Evolutionary conservation across 2,888 invertebrate species (phyloP).

Genomic region (Camptogramma bilineatum): DNA sequence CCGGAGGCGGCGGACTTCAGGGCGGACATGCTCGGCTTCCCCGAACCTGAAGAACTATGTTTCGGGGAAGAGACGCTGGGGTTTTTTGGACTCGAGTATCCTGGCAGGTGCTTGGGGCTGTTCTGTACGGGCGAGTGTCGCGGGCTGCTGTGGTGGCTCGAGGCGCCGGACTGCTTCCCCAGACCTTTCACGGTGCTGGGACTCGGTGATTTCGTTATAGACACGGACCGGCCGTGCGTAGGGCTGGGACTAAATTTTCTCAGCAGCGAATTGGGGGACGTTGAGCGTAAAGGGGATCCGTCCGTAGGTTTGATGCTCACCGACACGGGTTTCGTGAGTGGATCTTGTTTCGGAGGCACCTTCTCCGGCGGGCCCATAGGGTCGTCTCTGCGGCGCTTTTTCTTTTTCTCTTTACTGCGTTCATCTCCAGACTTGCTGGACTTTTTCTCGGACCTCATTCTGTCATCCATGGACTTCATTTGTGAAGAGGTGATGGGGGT

Average conservation of each 20-base stretch:
- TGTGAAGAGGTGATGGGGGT: slow-evolving; percentile 90
- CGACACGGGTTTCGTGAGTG: slow-evolving; percentile 89
- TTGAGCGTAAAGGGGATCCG: slow-evolving; percentile 86
- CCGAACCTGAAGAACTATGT: slow-evolving; percentile 89
- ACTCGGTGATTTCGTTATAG: slow-evolving; percentile 87
- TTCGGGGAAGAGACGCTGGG: slow-evolving; percentile 93
- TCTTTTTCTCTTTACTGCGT: slow-evolving; percentile 88
- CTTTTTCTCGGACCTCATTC: slow-evolving; percentile 78
- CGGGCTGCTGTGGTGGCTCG: slow-evolving; percentile 87
- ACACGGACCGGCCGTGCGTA: slow-evolving; percentile 87
- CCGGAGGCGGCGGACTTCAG: slow-evolving; percentile 91
- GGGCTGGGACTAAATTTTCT: slow-evolving; percentile 91
- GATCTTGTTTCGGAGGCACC: slow-evolving; percentile 90
- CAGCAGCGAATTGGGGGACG: slow-evolving; percentile 88
- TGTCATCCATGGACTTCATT: slow-evolving; percentile 77
- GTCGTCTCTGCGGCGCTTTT: slow-evolving; percentile 90
- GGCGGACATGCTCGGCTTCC: slow-evolving; percentile 95
- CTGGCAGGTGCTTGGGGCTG: slow-evolving; percentile 90
- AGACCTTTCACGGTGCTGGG: slow-evolving; percentile 72
- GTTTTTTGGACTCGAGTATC: slow-evolving; percentile 91
- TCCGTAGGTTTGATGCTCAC: slow-evolving; percentile 90
- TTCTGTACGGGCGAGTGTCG: slow-evolving; percentile 91
- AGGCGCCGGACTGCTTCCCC: slow-evolving; percentile 80
- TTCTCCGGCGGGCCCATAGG: slow-evolving; percentile 94
- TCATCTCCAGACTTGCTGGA: slow-evolving; percentile 78